phyloP scores from a whole-genome alignment of 2,888 invertebrate genomes.

The Leptura quadrifasciata region DNA sequence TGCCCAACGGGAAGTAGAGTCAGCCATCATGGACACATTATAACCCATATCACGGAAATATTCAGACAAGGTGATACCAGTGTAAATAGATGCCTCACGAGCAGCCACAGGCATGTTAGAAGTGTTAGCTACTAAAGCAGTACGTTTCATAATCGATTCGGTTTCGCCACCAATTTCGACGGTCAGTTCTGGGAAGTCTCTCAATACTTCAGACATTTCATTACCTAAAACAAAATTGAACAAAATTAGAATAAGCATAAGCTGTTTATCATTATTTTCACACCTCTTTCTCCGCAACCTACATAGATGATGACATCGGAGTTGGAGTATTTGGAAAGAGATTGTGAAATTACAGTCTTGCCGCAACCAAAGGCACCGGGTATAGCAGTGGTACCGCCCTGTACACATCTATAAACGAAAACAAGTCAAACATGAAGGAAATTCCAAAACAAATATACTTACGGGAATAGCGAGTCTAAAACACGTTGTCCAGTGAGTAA shows the following conservation, averaged over 20 bases:
- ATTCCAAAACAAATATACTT: slow-evolving; percentile 70
- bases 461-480: slow-evolving; percentile 98
- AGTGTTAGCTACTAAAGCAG: slow-evolving; percentile 98
- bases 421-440: not conserved
- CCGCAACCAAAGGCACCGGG: slow-evolving; percentile 99
- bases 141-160: slow-evolving; percentile 99
- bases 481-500: slow-evolving; percentile 98
- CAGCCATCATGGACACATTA: slow-evolving; percentile 99
- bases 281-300: slow-evolving; percentile 97
- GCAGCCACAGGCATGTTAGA: slow-evolving; percentile 99
- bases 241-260: not conserved
- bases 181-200: slow-evolving; percentile 98
- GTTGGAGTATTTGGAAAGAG: slow-evolving; percentile 99
- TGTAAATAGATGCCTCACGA: slow-evolving; percentile 99
- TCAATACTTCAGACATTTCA: slow-evolving; percentile 99
- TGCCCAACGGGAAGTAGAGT: slow-evolving; percentile 99
- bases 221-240: slow-evolving; percentile 77
- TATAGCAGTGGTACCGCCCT: slow-evolving; percentile 99
- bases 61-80: slow-evolving; percentile 99
- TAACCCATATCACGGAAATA: slow-evolving; percentile 99
- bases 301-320: slow-evolving; percentile 99
- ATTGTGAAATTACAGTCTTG: slow-evolving; percentile 99
- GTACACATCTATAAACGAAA: slow-evolving; percentile 86
- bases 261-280: slow-evolving; percentile 25
- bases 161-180: slow-evolving; percentile 97